phyloP scores from a whole-genome alignment of 2,113 vertebrate genomes.

The Serilophus lunatus region DNA sequence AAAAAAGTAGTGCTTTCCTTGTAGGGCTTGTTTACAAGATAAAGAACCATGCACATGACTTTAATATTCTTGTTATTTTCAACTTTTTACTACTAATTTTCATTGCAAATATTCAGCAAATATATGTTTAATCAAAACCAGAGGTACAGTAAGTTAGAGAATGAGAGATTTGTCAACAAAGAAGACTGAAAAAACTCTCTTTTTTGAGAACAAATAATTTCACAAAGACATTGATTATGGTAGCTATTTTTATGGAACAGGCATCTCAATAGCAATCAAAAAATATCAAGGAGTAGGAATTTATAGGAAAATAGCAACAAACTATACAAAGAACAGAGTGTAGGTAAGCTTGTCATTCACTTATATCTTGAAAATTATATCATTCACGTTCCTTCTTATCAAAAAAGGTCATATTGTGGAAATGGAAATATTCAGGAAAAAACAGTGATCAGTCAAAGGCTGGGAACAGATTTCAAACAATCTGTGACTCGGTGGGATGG shows the following conservation, averaged over 20 bases:
- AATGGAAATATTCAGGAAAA: neutral
- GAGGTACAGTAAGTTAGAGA: neutral
- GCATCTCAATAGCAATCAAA: neutral
- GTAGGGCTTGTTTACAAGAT: neutral
- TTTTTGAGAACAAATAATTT: neutral
- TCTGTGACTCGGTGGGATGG: neutral
- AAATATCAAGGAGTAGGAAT: neutral
- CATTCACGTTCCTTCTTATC: neutral
- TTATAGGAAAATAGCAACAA: neutral
- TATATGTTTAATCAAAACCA: neutral
- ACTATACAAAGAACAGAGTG: neutral
- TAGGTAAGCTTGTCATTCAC: neutral
- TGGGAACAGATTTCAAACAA: neutral
- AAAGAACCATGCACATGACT: neutral
- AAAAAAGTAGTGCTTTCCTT: neutral
- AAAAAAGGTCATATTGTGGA: neutral
- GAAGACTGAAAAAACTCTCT: neutral
- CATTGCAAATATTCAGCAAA: neutral
- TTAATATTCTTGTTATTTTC: neutral
- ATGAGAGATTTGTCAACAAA: neutral
- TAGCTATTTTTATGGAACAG: neutral
- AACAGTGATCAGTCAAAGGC: neutral
- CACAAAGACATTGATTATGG: neutral
- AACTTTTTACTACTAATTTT: neutral
- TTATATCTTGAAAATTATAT: neutral